phyloP scores from a whole-genome alignment of 64 coral and sea anemone species.

The Pocillopora damicornis region DNA sequence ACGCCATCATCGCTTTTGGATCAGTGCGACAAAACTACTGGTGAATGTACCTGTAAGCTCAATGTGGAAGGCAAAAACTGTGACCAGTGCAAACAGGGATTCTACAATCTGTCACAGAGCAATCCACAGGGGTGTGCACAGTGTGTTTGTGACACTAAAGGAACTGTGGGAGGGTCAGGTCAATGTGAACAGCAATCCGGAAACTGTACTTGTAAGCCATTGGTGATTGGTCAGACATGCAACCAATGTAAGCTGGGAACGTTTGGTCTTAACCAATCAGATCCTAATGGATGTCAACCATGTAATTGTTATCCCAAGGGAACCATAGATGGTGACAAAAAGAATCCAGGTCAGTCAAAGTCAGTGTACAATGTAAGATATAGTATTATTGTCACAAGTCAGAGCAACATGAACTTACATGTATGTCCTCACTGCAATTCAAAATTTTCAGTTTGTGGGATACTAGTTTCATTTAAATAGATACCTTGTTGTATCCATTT shows the following conservation, averaged over 20 bases:
- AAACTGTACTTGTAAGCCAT: slow-evolving; percentile 82
- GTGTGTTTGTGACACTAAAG: slow-evolving; percentile 77
- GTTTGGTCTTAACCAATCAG: slow-evolving; percentile 56
- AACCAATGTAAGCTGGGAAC: slow-evolving; percentile 59
- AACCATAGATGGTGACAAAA: slow-evolving; percentile 65
- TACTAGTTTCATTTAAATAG: too few species aligned
- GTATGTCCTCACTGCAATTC: too few species aligned
- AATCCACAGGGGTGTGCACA: slow-evolving; percentile 59
- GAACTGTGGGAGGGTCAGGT: slow-evolving; percentile 44
- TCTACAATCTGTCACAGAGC: slow-evolving; percentile 57
- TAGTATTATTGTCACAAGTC: too few species aligned
- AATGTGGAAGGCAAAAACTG: slow-evolving; percentile 61
- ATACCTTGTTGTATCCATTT: too few species aligned
- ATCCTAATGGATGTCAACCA: slow-evolving; percentile 76
- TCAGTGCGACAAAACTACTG: slow-evolving; percentile 50
- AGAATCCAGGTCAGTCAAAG: slow-evolving; percentile 37
- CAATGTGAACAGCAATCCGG: slow-evolving; percentile 74
- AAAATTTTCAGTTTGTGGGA: too few species aligned
- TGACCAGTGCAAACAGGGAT: slow-evolving; percentile 66
- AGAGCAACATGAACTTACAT: too few species aligned
- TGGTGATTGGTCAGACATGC: slow-evolving; percentile 65
- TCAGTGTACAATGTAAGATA: too few species aligned
- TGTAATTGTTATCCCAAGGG: slow-evolving; percentile 84
- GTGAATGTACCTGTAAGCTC: slow-evolving; percentile 54
- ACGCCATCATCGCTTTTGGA: slow-evolving; percentile 34